Evolutionary conservation across 2,888 invertebrate genomes (phyloP).

Genomic region (Nebria brevicollis): DNA sequence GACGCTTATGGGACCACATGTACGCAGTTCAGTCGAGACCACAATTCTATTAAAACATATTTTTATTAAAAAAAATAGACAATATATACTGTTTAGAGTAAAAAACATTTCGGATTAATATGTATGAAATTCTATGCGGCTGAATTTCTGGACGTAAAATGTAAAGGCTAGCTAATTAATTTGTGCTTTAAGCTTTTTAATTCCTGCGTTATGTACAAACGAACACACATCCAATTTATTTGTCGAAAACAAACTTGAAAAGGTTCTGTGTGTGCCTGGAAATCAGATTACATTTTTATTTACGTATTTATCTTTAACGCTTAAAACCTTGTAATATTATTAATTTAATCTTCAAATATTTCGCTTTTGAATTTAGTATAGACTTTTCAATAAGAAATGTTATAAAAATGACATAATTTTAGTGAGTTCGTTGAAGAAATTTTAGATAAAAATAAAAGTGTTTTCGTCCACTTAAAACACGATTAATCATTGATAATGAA

Average conservation of each 20-base stretch:
- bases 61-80: background rate
- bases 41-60: background rate
- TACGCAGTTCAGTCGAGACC: background rate
- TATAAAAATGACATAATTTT: too few species aligned
- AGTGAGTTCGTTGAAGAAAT: too few species aligned
- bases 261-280: background rate
- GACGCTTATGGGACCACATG: background rate
- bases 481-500: conserved; percentile 42
- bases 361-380: too few species aligned
- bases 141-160: background rate
- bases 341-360: too few species aligned
- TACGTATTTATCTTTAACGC: too few species aligned
- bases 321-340: too few species aligned
- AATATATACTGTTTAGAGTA: background rate
- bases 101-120: background rate
- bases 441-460: too few species aligned
- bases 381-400: too few species aligned
- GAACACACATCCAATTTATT: background rate
- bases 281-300: background rate
- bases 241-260: background rate
- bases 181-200: background rate
- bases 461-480: conserved; percentile 34
- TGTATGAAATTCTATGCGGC: background rate
- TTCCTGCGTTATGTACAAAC: background rate
- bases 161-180: background rate